A percentile compares a stretch with the other conserved stretches of the same genome.
Evolutionary conservation across 2,797 vertebrate genomes (phyloP).

Genomic region (Chelon auratus): DNA sequence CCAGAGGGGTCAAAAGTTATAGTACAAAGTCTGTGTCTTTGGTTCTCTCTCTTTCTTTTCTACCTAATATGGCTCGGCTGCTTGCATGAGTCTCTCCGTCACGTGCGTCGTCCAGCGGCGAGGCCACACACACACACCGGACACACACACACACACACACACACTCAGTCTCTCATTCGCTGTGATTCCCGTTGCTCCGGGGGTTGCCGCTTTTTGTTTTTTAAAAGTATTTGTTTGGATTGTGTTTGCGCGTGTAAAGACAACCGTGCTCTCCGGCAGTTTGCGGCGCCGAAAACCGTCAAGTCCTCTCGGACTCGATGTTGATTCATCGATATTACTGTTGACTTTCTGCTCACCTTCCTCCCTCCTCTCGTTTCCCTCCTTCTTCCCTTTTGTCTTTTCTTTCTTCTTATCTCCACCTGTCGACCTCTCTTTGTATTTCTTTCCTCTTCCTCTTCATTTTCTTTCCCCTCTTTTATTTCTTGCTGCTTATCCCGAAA

Average conservation of each 20-base stretch:
- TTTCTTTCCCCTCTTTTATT: not conserved
- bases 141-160: slow-evolving; percentile 24
- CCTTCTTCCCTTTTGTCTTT: not conserved
- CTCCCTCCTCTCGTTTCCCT: not conserved
- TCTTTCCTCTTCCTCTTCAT: not conserved
- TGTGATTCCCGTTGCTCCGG: slow-evolving; percentile 35
- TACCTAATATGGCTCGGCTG: slow-evolving; percentile 80
- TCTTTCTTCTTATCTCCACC: too few relatives aligned
- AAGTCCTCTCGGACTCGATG: slow-evolving; percentile 21
- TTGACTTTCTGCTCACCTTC: not conserved
- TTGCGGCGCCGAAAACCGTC: slow-evolving; percentile 12
- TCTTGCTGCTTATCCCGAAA: not conserved
- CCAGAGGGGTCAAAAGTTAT: slow-evolving; percentile 56
- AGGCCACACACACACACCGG: slow-evolving; percentile 36
- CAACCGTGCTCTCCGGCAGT: slow-evolving; percentile 18
- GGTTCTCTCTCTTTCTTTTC: slow-evolving; percentile 57
- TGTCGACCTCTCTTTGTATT: too few relatives aligned
- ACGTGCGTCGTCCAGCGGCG: slow-evolving; percentile 47
- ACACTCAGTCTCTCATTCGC: slow-evolving; percentile 46
- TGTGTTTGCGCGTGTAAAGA: slow-evolving; percentile 5
- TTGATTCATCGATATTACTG: slow-evolving; percentile 25
- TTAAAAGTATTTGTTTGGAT: slow-evolving; percentile 32
- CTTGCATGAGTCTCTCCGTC: slow-evolving; percentile 62
- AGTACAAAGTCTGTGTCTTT: slow-evolving; percentile 61
- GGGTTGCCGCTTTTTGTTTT: slow-evolving; percentile 46